phyloP scores from a whole-genome alignment of 1,140 invertebrate species.

The Ooceraea biroi region DNA sequence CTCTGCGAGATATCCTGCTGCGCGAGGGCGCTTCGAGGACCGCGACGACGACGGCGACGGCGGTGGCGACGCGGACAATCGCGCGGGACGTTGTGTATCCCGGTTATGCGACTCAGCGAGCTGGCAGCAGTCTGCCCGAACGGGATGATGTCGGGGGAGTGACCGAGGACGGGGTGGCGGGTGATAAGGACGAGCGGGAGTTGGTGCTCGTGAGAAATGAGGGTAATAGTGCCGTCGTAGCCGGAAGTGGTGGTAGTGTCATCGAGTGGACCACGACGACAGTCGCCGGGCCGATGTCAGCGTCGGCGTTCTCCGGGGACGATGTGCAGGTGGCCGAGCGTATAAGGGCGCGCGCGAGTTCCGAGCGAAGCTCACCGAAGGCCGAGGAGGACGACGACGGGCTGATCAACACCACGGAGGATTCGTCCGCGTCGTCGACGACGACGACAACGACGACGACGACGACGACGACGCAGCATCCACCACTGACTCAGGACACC shows the following conservation, averaged over 20 bases:
- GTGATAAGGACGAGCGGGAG: slow-evolving; percentile 56
- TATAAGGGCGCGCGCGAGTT: slow-evolving; percentile 76
- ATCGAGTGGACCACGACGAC: slow-evolving; percentile 78
- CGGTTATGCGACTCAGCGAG: slow-evolving; percentile 16
- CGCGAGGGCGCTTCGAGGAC: slow-evolving; percentile 42
- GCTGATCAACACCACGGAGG: slow-evolving; percentile 66
- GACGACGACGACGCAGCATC: slow-evolving; percentile 77
- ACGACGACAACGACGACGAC: slow-evolving; percentile 31
- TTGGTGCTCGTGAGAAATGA: slow-evolving; percentile 65
- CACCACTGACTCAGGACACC: slow-evolving; percentile 80
- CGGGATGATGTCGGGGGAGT: slow-evolving; percentile 44
- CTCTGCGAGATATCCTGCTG: slow-evolving; percentile 23
- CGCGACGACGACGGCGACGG: slow-evolving; percentile 52
- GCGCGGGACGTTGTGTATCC: slow-evolving; percentile 21
- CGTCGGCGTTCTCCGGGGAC: slow-evolving; percentile 77
- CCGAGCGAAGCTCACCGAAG: slow-evolving; percentile 60
- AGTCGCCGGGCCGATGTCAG: slow-evolving; percentile 83
- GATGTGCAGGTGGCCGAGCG: slow-evolving; percentile 80
- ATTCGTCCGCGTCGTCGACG: slow-evolving; percentile 59
- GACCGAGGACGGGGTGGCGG: slow-evolving; percentile 61
- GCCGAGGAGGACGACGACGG: slow-evolving; percentile 59
- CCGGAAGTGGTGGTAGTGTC: slow-evolving; percentile 74
- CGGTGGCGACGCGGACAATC: slow-evolving; percentile 53
- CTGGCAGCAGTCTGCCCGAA: slow-evolving; percentile 41
- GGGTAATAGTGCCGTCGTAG: slow-evolving; percentile 70